These are phyloP conservation scores for Pseudochirops cupreus DNA, from an alignment of 2,797 vertebrate genomes.

Conservation along the genomic window DNA sequence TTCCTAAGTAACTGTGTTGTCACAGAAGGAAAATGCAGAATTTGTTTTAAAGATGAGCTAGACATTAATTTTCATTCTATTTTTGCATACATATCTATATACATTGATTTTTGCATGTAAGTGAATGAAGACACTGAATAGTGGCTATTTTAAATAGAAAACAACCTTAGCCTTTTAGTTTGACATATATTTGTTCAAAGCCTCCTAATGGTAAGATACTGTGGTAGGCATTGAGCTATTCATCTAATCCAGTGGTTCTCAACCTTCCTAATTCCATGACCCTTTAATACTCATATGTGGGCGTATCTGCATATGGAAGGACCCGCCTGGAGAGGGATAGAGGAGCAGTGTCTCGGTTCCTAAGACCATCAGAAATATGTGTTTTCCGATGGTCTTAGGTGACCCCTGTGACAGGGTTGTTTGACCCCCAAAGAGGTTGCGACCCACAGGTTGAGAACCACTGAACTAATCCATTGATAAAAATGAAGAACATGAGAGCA, in stretches of 20 bases:
- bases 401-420: too few species aligned
- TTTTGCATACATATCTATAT: neutral
- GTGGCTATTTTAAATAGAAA: neutral
- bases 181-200: neutral
- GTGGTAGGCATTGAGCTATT: neutral
- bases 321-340: too few species aligned
- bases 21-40: neutral
- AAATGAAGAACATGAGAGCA: neutral
- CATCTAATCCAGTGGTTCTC: neutral
- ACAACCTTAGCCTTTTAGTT: neutral
- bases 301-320: too few species aligned
- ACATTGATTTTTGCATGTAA: neutral
- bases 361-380: too few species aligned
- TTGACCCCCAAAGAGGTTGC: too few species aligned
- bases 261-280: too few species aligned
- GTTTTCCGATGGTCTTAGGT: too few species aligned
- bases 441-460: too few species aligned
- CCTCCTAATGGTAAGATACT: neutral
- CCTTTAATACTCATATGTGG: too few species aligned
- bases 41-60: neutral
- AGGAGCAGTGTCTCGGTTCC: too few species aligned
- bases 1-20: neutral
- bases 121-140: neutral
- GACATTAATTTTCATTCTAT: neutral
- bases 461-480: too few species aligned